Conservation (phyloP, 2,113 vertebrate species). For the Heterocephalus glaber region DNA sequence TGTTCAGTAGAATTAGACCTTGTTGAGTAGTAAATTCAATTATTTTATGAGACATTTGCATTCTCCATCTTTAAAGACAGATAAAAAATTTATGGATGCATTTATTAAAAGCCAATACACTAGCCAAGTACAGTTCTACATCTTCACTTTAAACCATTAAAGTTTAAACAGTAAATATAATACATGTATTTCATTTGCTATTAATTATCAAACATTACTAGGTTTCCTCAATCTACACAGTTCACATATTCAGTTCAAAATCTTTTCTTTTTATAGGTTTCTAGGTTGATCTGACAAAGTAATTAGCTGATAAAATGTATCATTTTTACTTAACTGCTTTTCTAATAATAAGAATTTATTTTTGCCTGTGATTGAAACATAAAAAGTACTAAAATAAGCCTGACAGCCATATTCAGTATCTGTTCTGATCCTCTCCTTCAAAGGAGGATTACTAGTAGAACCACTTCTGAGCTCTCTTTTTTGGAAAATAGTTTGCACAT, state of each 20-base stretch:
- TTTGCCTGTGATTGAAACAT: neutral
- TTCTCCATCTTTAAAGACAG: neutral
- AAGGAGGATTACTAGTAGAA: neutral
- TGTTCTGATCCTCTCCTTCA: neutral
- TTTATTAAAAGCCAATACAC: neutral
- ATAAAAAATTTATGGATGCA: neutral
- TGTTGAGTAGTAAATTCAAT: neutral
- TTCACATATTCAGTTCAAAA: neutral
- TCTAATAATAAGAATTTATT: neutral
- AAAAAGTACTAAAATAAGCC: slow-evolving; percentile 32
- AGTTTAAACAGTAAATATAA: slow-evolving; percentile 28
- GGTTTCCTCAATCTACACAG: slow-evolving; percentile 7
- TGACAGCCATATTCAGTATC: neutral
- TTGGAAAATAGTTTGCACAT: neutral
- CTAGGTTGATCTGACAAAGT: neutral
- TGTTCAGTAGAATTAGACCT: neutral
- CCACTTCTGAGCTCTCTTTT: neutral
- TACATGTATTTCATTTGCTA: neutral
- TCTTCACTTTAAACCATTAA: neutral
- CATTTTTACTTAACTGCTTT: slow-evolving; percentile 24
- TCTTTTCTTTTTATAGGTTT: slow-evolving; percentile 40
- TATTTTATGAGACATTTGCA: neutral
- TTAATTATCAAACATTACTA: slow-evolving; percentile 24
- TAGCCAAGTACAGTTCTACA: neutral
- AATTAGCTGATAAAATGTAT: slow-evolving; percentile 28